Base-by-base conservation (phyloP, 2,888 invertebrate species). In the Apamea anceps region DNA sequence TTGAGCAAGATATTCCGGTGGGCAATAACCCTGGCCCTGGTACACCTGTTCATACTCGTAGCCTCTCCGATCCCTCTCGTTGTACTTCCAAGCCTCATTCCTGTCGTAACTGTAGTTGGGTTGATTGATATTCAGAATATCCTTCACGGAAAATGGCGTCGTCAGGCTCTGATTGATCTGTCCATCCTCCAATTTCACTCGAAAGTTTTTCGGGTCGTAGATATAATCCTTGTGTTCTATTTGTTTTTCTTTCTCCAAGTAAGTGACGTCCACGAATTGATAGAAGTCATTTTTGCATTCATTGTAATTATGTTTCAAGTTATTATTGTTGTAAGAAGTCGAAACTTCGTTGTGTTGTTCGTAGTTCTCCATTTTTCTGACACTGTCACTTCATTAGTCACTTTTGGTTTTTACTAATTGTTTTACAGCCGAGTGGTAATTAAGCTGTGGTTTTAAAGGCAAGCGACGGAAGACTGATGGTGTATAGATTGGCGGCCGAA, bases 61-160 rank as follows among this genome's bases (percentile, higher is more conserved):
- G 7, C 82, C 82, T 72, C 94, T 90, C 82, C 94, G 88, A 0
- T 94, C 94, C 77, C 94, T 91, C 0, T 95, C 95, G 75, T 89
- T 92, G 48, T 91, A 88, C 84, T 94, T 96, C 96, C 96, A 96
- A 13, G 89, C 54, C 28, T 96, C 96, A 73, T 88, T 94, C 82
- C 95, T 91, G 77, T 96, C 96, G 87, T 94, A 96, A 79, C 90
- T 94, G 60, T 93, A 93, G 67, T 93, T 92, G 6, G 94, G 89
- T 80, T 95, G 96, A 81, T 94, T 95, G 72, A 94, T 95, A 77
- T 94, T 96, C 21, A 97, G 85, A 28, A 97, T 97, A 78, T 97
- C 96, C 85, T 96, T 97, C 0, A 97, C 96, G 0, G 92, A 95
- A 85, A 97, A 97, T n/a, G 96, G 96, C 10, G 96, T 96, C 42